Base-by-base conservation (phyloP, 2,888 invertebrate genomes). In the Aradus depressus region DNA sequence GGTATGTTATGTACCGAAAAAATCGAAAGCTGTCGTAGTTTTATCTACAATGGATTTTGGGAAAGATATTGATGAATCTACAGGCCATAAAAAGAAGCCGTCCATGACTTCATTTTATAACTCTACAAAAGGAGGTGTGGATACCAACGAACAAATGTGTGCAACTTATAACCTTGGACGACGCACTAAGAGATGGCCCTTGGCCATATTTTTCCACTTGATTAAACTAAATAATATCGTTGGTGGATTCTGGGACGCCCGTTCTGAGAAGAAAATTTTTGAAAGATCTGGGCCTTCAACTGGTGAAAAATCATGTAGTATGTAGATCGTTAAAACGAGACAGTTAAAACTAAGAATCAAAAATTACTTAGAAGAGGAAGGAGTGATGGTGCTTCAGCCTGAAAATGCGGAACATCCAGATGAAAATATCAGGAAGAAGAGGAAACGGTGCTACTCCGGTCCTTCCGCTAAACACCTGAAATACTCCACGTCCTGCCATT, bases 31-130 rank as follows among this genome's bases (percentile, higher is more conserved):
- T 23, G 53, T 53, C n/a, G 16, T 57, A 14, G 21, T 57, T 21
- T 22, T 53, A 28, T 56, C 55, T 10, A 38, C 55, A 37, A 60
- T 51, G 54, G 53, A 55, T 44, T 48, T 53, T 48, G 34, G 23
- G 8, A 37, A 31, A 4, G 34, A 12, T 3, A 23, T 31, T 44
- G 49, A 48, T 35, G 23, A 32, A n/a, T 21, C 22, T 16, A 50
- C 42, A 16, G 44, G 41, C 6, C 16, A 42, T 14, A 25, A 42
- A 42, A 25, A 42, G n/a, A 52, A 52, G 32, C 56, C 50, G 16
- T 41, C 51, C 42, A 55, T 52, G 25, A 52, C 48, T 16, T 22
- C 44, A 3, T 47, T 41, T 16, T 55, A 55, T 34, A 56, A 56
- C 26, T 22, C 25, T 22, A 56, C 54, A 5, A 56, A 52, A 49